Evolutionary conservation across 2,797 vertebrate genomes (phyloP), one percentile per base, ranked within the genome.

Genomic region (Lindbergichthys nudifrons): DNA sequence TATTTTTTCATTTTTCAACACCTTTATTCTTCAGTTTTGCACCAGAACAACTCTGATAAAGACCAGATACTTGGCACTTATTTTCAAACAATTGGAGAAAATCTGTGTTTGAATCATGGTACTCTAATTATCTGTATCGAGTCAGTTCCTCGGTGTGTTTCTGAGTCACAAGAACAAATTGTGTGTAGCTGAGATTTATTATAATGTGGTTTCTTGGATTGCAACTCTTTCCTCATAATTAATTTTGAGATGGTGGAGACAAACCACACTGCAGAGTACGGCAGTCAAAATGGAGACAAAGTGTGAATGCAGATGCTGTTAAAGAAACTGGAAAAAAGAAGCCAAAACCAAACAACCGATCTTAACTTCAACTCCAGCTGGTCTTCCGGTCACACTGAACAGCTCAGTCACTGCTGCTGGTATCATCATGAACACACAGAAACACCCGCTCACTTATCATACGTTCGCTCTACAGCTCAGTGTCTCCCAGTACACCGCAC

Each of bases 391-490:
- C 75, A 75, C 16, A 72, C 57, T 36, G 69, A 88, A 63, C 72
- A 65, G 66, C 77, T 83, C 77, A 73, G 78, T 79, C 64, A 26
- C 78, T 72, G 70, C 75, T 67, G 52, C 70, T 75, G 70, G 61
- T 86, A 75, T 87, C 64, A 80, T 72, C 10, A 23, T 73, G 54
- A 4, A 39, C 75, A 51, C 60, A 47, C 70, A 75, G 43, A 79
- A 80, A 85, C 58, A 75, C 65, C 66, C 56, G 8, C 58, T 75
- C 80, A 84, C 81, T 89, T 83, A 83, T 85, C 72, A 18, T 36
- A 36, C 66, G 56, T 56, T 68, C 75, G 59, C 77, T 87, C 87
- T 88, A 68, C 71, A 79, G 78, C 84, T 86, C 84, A 67, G 53
- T 71, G 72, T 87, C 60, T 87, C 71, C 61, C 69, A 50, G 18